phyloP scores from a whole-genome alignment of 2,888 invertebrate genomes.

The Automeris io region DNA sequence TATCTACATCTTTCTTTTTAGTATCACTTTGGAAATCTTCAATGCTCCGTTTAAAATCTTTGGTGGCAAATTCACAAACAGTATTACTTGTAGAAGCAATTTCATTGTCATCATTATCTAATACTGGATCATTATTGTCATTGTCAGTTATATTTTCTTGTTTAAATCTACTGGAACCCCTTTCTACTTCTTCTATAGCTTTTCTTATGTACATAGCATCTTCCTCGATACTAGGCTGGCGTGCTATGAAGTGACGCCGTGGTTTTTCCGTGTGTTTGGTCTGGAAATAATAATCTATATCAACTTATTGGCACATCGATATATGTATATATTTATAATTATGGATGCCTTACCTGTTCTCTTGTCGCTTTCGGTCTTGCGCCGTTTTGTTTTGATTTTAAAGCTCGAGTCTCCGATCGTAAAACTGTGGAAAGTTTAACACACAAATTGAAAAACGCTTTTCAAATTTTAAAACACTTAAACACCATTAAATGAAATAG shows the following conservation, averaged over 20 bases:
- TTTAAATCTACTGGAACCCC: conserved; percentile 51
- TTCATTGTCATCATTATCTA: conserved; percentile 18
- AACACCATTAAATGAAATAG: too few species aligned
- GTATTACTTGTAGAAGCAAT: conserved; percentile 15
- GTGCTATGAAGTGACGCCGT: conserved; percentile 36
- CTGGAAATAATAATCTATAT: conserved; percentile 29
- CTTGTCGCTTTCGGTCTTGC: conserved; percentile 41
- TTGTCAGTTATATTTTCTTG: conserved; percentile 27
- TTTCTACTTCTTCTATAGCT: conserved; percentile 69
- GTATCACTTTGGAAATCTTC: conserved; percentile 48
- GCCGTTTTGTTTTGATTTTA: conserved; percentile 39
- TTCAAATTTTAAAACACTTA: too few species aligned
- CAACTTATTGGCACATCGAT: conserved; percentile 13
- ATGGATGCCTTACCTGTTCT: conserved; percentile 49
- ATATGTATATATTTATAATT: conserved; percentile 7
- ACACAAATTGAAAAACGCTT: too few species aligned
- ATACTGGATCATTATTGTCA: conserved; percentile 3
- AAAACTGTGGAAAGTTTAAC: conserved; percentile 25
- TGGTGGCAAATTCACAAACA: conserved; percentile 13
- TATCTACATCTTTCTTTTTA: conserved; percentile 54
- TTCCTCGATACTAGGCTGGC: conserved; percentile 66
- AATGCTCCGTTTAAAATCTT: conserved; percentile 29
- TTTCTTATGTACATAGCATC: conserved; percentile 66
- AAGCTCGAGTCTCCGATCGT: conserved; percentile 44
- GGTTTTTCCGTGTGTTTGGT: conserved; percentile 40